Evolutionary conservation across 2,888 invertebrate species (phyloP), one percentile per base, ranked within the genome.

Genomic region (Nebria salina): DNA sequence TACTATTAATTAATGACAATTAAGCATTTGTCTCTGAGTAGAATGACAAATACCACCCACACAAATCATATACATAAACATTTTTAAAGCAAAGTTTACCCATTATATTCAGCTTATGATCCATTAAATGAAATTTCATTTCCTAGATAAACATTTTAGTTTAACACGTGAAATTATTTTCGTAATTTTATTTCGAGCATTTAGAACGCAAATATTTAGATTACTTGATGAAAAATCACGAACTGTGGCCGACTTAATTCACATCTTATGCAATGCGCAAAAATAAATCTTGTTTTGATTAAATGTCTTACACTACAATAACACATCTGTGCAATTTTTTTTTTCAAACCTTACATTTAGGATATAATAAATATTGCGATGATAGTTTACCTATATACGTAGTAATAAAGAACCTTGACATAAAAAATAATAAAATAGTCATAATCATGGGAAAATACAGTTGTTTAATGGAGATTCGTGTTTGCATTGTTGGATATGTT

Each of bases 151-250:
- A 54, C 54, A 54, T 8, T 54, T 54, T 54, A 54, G 8, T 8
- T 3, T 7, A 11, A 54, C 54, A 54, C 54, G 54, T 54, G 54
- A 54, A 54, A 54, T 54, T 54, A 54, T 7, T 54, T 54, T 54
- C 54, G 54, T 54, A 54, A 54, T 54, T 54, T 54, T 54, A 54
- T 70, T 70, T n/a, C 26, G 70, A 70, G 34, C 26, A 70, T 26
- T 34, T 70, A 70, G 70, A 25, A 34, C 70, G 34, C 26, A 70
- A 70, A 70, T 70, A 70, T 70, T 70, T 70, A 70, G 70, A 70
- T 70, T 70, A 26, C 70, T 34, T 34, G 11, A 70, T 26, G 70
- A 15, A 20, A 70, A 70, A 70, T 34, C 26, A 4, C 54, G 54
- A 8, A 11, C 54, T 54, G 54, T 54, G 4, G 54, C 54, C 4